Conservation (phyloP, 2,888 invertebrate genomes). For the Eristalis tenax region DNA sequence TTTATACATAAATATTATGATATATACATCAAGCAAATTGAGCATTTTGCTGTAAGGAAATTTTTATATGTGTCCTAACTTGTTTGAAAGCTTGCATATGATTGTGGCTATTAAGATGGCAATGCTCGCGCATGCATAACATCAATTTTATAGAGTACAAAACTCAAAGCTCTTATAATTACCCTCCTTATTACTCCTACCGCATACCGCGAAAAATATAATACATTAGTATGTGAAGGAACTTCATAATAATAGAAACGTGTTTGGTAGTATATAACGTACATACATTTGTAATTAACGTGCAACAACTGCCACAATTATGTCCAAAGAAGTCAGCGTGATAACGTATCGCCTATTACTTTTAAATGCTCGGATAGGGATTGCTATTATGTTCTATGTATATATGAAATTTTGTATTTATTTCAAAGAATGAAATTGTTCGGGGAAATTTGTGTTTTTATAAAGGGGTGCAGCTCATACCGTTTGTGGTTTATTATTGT, state of each 20-base stretch:
- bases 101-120: not conserved
- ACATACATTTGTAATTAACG: too few species aligned
- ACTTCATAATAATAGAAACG: not conserved
- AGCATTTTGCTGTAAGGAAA: conserved; percentile 26
- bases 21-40: not conserved
- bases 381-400: too few species aligned
- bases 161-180: not conserved
- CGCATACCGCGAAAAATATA: not conserved
- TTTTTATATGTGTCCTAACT: conserved; percentile 31
- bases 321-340: too few species aligned
- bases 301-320: too few species aligned
- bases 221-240: not conserved
- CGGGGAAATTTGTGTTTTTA: too few species aligned
- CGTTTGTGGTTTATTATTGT: too few species aligned
- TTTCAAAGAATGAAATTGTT: too few species aligned
- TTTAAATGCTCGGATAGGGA: too few species aligned
- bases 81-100: conserved; percentile 23
- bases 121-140: conserved; percentile 17
- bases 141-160: not conserved
- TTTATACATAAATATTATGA: not conserved
- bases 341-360: too few species aligned
- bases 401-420: too few species aligned
- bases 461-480: too few species aligned
- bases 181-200: not conserved
- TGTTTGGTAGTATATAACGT: too few species aligned